phyloP scores from a whole-genome alignment of 2,888 invertebrate genomes.

The Eutolmus rufibarbis region DNA sequence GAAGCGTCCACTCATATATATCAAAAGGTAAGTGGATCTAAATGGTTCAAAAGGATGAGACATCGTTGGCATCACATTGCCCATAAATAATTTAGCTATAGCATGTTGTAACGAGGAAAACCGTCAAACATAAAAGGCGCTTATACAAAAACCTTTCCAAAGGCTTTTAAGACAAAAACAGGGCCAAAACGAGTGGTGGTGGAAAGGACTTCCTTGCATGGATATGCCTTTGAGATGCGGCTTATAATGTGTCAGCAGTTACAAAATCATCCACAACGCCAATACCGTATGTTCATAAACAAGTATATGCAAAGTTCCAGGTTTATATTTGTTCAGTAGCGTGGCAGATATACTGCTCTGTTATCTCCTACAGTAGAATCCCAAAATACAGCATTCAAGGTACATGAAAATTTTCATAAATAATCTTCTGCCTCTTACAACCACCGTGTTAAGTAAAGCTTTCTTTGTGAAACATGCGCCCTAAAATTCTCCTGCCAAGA shows the following conservation, averaged over 20 bases:
- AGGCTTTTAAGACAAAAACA: constrained; percentile 27
- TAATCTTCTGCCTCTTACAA: not conserved
- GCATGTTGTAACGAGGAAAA: not conserved
- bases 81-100: constrained; percentile 36
- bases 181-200: not conserved
- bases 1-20: not conserved
- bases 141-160: constrained; percentile 11
- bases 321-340: not conserved
- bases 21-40: not conserved
- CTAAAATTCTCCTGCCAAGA: not conserved
- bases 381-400: constrained; percentile 12
- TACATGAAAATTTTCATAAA: constrained; percentile 26
- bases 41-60: not conserved
- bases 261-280: not conserved
- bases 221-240: not conserved
- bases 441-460: not conserved
- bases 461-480: constrained; percentile 55
- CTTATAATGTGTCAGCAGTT: constrained; percentile 11
- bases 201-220: not conserved
- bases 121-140: not conserved
- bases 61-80: not conserved
- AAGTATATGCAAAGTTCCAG: not conserved
- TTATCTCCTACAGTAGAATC: not conserved
- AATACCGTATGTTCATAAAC: not conserved
- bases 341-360: not conserved